A percentile compares a stretch with the other conserved stretches of the same genome.
phyloP scores from a whole-genome alignment of 1,140 invertebrate species.

The Manduca sexta region DNA sequence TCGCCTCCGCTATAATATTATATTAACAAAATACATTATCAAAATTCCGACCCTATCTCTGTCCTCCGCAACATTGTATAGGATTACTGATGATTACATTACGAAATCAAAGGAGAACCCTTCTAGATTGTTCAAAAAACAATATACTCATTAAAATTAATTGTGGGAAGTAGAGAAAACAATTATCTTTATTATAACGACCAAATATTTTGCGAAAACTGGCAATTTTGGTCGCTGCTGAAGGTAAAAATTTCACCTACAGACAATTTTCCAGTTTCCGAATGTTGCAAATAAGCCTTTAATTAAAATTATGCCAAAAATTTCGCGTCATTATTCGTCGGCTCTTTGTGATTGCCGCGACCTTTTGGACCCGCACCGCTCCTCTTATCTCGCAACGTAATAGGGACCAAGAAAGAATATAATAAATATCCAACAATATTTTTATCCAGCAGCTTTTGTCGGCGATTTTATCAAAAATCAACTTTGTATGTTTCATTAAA shows the following conservation, averaged over 20 bases:
- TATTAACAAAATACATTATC: too few species aligned
- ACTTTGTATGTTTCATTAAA: background rate
- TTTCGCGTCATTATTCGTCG: conserved; percentile 42
- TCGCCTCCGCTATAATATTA: too few species aligned
- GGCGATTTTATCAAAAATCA: background rate
- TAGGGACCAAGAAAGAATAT: conserved; percentile 17
- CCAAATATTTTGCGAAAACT: background rate
- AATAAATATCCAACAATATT: conserved; percentile 20
- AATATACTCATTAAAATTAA: conserved; percentile 9
- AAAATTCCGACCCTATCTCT: too few species aligned
- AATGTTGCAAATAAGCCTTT: conserved; percentile 54
- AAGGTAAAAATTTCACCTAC: conserved; percentile 12
- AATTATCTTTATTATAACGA: conserved; percentile 4
- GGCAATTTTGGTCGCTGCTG: conserved; percentile 7
- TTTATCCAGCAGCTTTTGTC: background rate
- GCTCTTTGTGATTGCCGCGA: conserved; percentile 41
- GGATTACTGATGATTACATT: background rate
- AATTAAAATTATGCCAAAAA: conserved; percentile 60
- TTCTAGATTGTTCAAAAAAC: conserved; percentile 1
- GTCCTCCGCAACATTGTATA: too few species aligned
- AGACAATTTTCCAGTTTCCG: conserved; percentile 39
- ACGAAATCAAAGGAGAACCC: background rate
- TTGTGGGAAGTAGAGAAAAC: conserved; percentile 5
- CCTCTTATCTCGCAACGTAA: conserved; percentile 29
- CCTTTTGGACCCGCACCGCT: conserved; percentile 28